A percentile compares a stretch with the other conserved stretches of the same genome.
These are phyloP conservation scores for Hyposmocoma kahamanoa DNA, from an alignment of 1,140 invertebrate species.

Conservation along the genomic window DNA sequence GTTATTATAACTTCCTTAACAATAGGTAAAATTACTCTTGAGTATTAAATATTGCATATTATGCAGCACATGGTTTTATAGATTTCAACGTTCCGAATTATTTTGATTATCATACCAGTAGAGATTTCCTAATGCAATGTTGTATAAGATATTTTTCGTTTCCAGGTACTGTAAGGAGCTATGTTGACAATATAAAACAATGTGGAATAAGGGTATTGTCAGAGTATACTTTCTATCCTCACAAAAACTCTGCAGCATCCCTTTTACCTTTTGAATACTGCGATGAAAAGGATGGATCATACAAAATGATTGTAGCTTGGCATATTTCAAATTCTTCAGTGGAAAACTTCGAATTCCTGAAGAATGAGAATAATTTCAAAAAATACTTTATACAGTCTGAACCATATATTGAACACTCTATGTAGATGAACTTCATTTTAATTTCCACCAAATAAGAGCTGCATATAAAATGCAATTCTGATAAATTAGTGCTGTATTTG, in stretches of 20 bases:
- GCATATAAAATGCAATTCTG: too few species aligned
- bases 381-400: slow-evolving; percentile 40
- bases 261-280: slow-evolving; percentile 51
- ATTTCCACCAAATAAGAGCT: too few species aligned
- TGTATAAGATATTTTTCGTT: slow-evolving; percentile 13
- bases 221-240: slow-evolving; percentile 52
- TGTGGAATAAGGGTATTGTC: slow-evolving; percentile 45
- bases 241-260: slow-evolving; percentile 13
- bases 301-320: slow-evolving; percentile 50
- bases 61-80: too few species aligned
- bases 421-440: too few species aligned
- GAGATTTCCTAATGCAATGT: not conserved
- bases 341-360: slow-evolving; percentile 53
- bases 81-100: too few species aligned
- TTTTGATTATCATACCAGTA: not conserved
- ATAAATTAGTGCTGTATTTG: too few species aligned
- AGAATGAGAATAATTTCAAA: slow-evolving; percentile 42
- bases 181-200: slow-evolving; percentile 35
- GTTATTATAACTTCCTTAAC: too few species aligned
- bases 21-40: too few species aligned
- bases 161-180: slow-evolving; percentile 37
- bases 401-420: too few species aligned
- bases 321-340: slow-evolving; percentile 50
- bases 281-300: slow-evolving; percentile 33
- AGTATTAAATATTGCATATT: too few species aligned